These are phyloP conservation scores for Adela reaumurella DNA, from an alignment of 2,888 invertebrate genomes.

Conservation along the genomic window DNA sequence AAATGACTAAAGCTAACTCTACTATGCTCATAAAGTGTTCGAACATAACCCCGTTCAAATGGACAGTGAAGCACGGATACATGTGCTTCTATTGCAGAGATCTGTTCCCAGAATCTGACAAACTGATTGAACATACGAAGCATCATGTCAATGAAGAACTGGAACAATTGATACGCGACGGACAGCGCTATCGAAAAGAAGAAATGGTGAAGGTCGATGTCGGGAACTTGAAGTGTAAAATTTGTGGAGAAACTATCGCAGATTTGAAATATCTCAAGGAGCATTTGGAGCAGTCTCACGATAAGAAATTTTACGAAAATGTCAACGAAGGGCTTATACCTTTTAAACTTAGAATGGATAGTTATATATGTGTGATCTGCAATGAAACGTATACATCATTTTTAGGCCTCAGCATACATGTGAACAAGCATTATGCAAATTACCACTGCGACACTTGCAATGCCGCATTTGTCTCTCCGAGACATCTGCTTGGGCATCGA, in stretches of 20 bases:
- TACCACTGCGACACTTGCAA: slow-evolving; percentile 7
- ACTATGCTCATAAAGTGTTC: slow-evolving; percentile 1
- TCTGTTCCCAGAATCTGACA: slow-evolving; percentile 2
- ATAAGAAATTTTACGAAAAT: slow-evolving; percentile 1
- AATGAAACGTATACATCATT: slow-evolving; percentile 1
- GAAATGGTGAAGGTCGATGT: slow-evolving; percentile 3
- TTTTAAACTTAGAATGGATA: slow-evolving; percentile 2
- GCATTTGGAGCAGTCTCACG: slow-evolving; percentile 5
- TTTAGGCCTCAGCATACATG: slow-evolving; percentile 4
- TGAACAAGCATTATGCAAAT: slow-evolving; percentile 4
- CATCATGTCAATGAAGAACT: slow-evolving; percentile 6
- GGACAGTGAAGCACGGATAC: slow-evolving; percentile 12
- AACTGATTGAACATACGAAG: slow-evolving; percentile 9
- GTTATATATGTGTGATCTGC: slow-evolving; percentile 6
- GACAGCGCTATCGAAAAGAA: neutral
- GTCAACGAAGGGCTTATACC: slow-evolving; percentile 2
- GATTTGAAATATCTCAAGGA: slow-evolving; percentile 4
- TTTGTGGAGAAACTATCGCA: slow-evolving; percentile 2
- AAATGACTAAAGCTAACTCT: neutral
- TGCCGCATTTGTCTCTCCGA: slow-evolving; percentile 4
- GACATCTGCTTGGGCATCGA: neutral
- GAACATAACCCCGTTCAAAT: slow-evolving; percentile 9
- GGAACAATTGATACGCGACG: neutral
- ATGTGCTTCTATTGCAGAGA: slow-evolving; percentile 7
- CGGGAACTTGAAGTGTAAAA: slow-evolving; percentile 3